phyloP scores from a whole-genome alignment of 2,888 invertebrate genomes.

The Cloeon dipterum region DNA sequence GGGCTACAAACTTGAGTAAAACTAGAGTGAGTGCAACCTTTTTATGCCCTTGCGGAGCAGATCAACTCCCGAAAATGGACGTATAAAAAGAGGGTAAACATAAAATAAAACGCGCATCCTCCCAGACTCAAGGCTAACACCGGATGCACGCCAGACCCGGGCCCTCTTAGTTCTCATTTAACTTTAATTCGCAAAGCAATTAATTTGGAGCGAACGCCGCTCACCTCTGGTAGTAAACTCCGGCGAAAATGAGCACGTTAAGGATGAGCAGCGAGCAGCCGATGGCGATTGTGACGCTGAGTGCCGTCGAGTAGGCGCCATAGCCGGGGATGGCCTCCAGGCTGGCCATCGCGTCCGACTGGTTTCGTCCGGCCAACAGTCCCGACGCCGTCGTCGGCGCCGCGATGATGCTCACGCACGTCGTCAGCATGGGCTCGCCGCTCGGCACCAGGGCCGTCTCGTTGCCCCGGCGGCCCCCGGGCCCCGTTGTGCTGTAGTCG shows the following conservation, averaged over 20 bases:
- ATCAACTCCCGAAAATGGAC: no score
- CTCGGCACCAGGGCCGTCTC: conserved; percentile 29
- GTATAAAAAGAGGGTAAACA: no score
- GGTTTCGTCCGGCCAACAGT: conserved; percentile 18
- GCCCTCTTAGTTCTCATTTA: no score
- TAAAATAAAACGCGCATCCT: no score
- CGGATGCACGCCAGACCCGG: no score
- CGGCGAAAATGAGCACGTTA: conserved; percentile 63
- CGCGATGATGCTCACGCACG: conserved; percentile 37
- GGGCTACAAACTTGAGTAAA: no score
- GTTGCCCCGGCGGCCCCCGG: conserved; percentile 14
- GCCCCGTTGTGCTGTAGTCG: conserved; percentile 36
- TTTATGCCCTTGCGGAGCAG: no score
- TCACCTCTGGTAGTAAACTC: conserved; percentile 65
- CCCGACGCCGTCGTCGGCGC: conserved; percentile 18
- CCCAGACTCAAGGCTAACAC: no score
- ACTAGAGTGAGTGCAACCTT: no score
- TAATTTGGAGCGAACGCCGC: no score
- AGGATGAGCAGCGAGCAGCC: conserved; percentile 59
- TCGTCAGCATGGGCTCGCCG: conserved; percentile 38
- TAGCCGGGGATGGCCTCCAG: conserved; percentile 59
- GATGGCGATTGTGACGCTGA: conserved; percentile 57
- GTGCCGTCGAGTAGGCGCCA: conserved; percentile 48
- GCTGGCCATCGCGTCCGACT: conserved; percentile 49
- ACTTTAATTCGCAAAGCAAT: no score